These are phyloP conservation scores for Onychorhynchus coronatus DNA, from an alignment of 2,113 vertebrate genomes.

Conservation along the genomic window DNA sequence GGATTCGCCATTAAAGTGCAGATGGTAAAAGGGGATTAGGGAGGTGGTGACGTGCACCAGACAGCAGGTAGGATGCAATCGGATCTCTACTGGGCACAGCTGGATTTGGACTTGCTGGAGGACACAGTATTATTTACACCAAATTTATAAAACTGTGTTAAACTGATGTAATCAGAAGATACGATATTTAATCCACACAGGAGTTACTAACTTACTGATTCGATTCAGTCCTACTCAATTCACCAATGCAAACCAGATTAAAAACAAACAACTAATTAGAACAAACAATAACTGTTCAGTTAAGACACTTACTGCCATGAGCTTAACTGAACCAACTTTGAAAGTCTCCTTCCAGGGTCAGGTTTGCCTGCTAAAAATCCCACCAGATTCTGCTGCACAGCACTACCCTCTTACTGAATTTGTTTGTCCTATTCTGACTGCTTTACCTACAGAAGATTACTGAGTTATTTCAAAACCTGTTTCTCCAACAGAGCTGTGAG, in stretches of 20 bases:
- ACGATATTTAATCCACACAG: not conserved
- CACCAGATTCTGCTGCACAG: not conserved
- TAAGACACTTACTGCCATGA: not conserved
- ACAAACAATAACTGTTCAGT: not conserved
- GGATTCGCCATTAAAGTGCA: not conserved
- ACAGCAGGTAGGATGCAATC: not conserved
- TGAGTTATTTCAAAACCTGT: constrained; percentile 7
- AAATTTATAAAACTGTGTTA: not conserved
- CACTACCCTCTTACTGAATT: not conserved
- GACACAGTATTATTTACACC: not conserved
- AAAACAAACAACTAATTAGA: not conserved
- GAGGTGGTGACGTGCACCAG: not conserved
- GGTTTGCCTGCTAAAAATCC: not conserved
- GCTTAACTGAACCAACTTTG: not conserved
- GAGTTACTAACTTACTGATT: not conserved
- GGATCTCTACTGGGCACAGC: not conserved
- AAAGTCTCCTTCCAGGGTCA: not conserved
- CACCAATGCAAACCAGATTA: not conserved
- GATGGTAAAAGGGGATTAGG: not conserved
- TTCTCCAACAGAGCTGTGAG: not conserved
- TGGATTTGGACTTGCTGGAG: not conserved
- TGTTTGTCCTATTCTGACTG: not conserved
- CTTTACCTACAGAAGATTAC: not conserved
- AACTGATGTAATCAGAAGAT: not conserved
- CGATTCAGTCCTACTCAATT: not conserved